phyloP scores from a whole-genome alignment of 30 jellyfish, hydroid and myxozoan genomes.

The Mastigias papua region DNA sequence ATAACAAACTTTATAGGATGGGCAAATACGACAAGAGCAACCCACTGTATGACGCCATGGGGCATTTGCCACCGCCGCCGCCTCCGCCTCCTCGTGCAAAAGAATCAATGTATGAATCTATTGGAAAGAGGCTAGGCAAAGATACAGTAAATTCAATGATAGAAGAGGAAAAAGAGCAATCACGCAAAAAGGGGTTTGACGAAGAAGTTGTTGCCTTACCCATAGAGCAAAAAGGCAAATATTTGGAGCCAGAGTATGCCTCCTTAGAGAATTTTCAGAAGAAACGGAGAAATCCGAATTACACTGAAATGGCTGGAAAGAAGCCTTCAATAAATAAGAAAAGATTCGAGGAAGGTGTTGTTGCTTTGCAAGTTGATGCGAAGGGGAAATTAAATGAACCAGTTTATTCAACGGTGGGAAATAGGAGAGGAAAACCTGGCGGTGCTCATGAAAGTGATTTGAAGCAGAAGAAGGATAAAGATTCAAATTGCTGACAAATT shows the following conservation, averaged over 20 bases:
- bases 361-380: constrained; percentile 30
- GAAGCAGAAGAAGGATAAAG: background rate
- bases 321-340: background rate
- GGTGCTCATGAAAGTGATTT: background rate
- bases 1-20: constrained; percentile 5
- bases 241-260: constrained; percentile 23
- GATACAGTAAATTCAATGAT: constrained; percentile 13
- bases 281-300: background rate
- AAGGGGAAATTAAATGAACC: background rate
- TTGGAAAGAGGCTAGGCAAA: constrained; percentile 31
- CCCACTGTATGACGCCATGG: constrained; percentile 24
- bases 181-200: constrained; percentile 30
- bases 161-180: constrained; percentile 28
- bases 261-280: background rate
- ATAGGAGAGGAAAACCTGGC: background rate
- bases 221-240: background rate
- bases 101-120: constrained; percentile 23
- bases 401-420: background rate
- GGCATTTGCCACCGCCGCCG: too few species aligned
- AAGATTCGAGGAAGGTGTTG: constrained; percentile 14
- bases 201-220: constrained; percentile 36
- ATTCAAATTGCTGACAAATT: background rate
- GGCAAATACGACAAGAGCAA: too few species aligned
- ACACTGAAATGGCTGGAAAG: constrained; percentile 16
- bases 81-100: constrained; percentile 12